Base-by-base conservation (phyloP, 1,140 invertebrate genomes). In the Olivierus martensii region DNA sequence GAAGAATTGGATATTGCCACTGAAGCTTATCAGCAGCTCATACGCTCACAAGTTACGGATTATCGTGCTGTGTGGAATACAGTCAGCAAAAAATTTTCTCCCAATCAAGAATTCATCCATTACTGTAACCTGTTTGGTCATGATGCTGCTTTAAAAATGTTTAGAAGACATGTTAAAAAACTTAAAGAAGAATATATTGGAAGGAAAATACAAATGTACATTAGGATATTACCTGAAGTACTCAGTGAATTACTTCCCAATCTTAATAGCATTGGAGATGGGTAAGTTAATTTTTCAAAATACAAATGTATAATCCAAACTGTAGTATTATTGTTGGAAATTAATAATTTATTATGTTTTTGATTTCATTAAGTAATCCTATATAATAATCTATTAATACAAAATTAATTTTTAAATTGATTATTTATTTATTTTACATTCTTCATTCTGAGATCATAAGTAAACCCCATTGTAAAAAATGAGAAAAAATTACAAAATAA, bases 51-150 rank as follows among this genome's bases (percentile, higher is more conserved):
- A 61, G 69, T 83, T 3, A 82, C 77, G 6, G 87, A 91, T 69
- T 85, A 82, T 69, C 79, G 87, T 62, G 80, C 87, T 37, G 69
- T 84, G 44, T 96, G 91, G 91, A 83, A 80, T 39, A 78, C 83
- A 59, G 82, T 82, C 18, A 82, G 80, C 52, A 91, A 90, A 67
- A 87, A 89, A 69, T 72, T 95, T 52, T 79, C 83, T 44, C 80
- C 83, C 54, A 82, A 88, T 61, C 82, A 84, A 49, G 90, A 94
- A 64, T 94, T 87, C 76, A 75, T 80, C n/a, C 52, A 60, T 59
- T 94, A 89, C 67, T 82, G 90, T 44, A 87, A 94, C 66, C 75
- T 91, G 21, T 92, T 95, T 69, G 89, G 87, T 28, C 77, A 85
- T 58, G 87, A 90, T 62, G 79, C 79, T 53, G 87, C 87, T 15